Base-by-base conservation (phyloP, 2,888 invertebrate genomes). In the Argyresthia albistria region DNA sequence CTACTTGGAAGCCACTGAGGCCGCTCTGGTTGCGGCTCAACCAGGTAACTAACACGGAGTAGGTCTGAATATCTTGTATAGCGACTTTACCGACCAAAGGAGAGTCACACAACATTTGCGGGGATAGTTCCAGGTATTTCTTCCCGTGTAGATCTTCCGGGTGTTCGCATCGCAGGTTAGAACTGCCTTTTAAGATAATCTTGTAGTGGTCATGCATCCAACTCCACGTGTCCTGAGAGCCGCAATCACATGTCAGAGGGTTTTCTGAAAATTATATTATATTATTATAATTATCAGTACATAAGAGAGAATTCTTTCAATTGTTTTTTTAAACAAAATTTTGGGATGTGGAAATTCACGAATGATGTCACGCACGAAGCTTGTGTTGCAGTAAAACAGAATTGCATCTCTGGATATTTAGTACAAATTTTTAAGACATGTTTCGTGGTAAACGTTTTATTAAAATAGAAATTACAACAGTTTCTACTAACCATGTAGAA, bases 201-300 rank as follows among this genome's bases (percentile, higher is more conserved):
- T 96, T 95, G 67, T 93, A 91, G 84, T 97, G 95, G 74, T 95
- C 94, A 68, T 95, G 90, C 71, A 97, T 89, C 97, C 97, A 97
- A 81, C 93, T 94, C 95, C 97, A 96, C 49, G 96, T 90, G 73
- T 95, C 95, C 80, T 96, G 94, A 55, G 96, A 92, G 73, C 96
- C 95, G 76, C 97, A 97, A 69, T 93, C 94, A 79, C 97, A 97
- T 58, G 93, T 92, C 63, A 97, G 87, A 46, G 97, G 97, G 80
- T 97, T 97, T 70, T 95, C 96, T 95, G 90, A n/a, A 46, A 48
- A 48, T 45, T 36, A 51, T 14, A 52, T 15, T n/a, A n/a, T 50
- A 12, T 35, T 11, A n/a, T 35, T 11, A 36, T 11, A 11, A 39
- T 36, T 9, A 11, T 8, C n/a, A 11, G 39, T 6, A 39, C 9